Evolutionary conservation across 1,140 invertebrate species (phyloP).

Genomic region (Drosophila asahinai): DNA sequence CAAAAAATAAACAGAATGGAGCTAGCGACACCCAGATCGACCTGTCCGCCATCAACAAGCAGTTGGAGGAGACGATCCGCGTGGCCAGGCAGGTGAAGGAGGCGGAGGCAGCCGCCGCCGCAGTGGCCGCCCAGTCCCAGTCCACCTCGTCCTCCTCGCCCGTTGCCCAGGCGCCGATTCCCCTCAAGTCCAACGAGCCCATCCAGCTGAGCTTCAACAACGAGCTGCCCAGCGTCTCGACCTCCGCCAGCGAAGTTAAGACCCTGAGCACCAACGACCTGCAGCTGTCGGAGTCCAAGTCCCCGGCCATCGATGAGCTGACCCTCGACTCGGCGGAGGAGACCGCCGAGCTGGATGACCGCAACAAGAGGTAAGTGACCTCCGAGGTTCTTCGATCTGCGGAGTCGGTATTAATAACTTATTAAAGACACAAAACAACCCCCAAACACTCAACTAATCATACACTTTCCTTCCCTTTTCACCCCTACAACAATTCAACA

Average conservation of each 20-base stretch:
- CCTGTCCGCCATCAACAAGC: slow-evolving; percentile 82
- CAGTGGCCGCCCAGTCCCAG: slow-evolving; percentile 49
- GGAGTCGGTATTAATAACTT: too few relatives aligned
- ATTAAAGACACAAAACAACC: not conserved
- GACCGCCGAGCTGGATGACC: slow-evolving; percentile 89
- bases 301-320: slow-evolving; percentile 87
- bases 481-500: slow-evolving; percentile 23
- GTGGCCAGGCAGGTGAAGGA: slow-evolving; percentile 84
- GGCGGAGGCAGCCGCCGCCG: slow-evolving; percentile 75
- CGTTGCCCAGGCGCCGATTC: slow-evolving; percentile 57
- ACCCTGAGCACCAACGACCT: slow-evolving; percentile 73
- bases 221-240: slow-evolving; percentile 69
- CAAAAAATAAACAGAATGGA: slow-evolving; percentile 64
- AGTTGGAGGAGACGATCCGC: slow-evolving; percentile 84
- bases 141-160: slow-evolving; percentile 45
- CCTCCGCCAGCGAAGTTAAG: slow-evolving; percentile 55
- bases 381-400: too few relatives aligned
- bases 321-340: slow-evolving; percentile 88
- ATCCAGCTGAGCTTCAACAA: slow-evolving; percentile 85
- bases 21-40: slow-evolving; percentile 83
- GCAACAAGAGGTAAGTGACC: slow-evolving; percentile 89
- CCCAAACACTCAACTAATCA: slow-evolving; percentile 37
- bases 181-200: slow-evolving; percentile 77
- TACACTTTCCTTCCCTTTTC: slow-evolving; percentile 35
- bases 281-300: slow-evolving; percentile 85